phyloP scores from a whole-genome alignment of 2,113 vertebrate genomes.

The Macrotis lagotis region DNA sequence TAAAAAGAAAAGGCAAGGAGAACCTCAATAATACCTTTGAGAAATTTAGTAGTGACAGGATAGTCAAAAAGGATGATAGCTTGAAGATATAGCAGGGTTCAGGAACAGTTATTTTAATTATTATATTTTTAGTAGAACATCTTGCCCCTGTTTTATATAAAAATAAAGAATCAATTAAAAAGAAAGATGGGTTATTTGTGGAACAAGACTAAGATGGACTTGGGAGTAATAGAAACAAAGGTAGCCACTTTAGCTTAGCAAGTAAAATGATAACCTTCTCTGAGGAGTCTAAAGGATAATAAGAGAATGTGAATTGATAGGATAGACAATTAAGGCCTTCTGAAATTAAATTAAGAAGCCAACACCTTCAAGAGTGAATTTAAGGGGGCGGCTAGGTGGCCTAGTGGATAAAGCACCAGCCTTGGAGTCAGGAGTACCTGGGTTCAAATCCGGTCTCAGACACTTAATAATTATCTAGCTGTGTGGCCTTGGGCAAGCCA shows the following conservation, averaged over 20 bases:
- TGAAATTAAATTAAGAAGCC: not conserved
- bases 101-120: not conserved
- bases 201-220: not conserved
- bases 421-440: no score
- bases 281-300: not conserved
- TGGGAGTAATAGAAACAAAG: not conserved
- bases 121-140: not conserved
- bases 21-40: not conserved
- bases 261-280: not conserved
- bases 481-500: no score
- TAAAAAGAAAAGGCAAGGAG: not conserved
- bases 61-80: not conserved
- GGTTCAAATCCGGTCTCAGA: no score
- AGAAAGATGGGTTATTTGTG: not conserved
- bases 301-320: not conserved
- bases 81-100: not conserved
- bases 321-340: not conserved
- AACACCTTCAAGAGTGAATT: not conserved
- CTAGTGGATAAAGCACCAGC: no score
- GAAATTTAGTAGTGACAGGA: not conserved
- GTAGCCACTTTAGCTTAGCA: not conserved
- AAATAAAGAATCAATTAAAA: not conserved
- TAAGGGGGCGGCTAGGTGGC: no score
- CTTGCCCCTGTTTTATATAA: not conserved
- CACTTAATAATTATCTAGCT: no score